A percentile compares a stretch with the other conserved stretches of the same genome.
Conservation (phyloP, 2,797 vertebrate genomes). For the Ceryle rudis region DNA sequence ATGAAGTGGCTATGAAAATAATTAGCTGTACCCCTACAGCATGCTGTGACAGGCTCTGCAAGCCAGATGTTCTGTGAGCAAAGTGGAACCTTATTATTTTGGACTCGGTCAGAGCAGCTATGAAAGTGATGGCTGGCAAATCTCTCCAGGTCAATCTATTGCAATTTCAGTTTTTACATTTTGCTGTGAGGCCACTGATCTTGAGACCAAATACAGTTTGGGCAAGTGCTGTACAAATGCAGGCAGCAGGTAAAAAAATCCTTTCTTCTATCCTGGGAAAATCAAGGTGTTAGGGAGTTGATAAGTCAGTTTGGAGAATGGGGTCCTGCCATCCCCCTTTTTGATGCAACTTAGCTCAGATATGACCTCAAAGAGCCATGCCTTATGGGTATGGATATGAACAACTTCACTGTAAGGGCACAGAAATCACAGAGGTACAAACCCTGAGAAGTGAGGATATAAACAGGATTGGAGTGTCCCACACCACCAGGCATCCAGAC, state of each 20-base stretch:
- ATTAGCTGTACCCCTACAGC: neutral
- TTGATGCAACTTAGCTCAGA: neutral
- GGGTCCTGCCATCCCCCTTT: neutral
- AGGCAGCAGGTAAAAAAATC: neutral
- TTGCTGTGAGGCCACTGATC: neutral
- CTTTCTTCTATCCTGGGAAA: neutral
- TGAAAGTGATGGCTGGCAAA: neutral
- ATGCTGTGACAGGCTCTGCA: neutral
- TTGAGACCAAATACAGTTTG: neutral
- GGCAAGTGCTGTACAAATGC: neutral
- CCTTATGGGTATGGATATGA: neutral
- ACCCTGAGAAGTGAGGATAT: neutral
- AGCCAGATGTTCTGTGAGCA: slow-evolving; percentile 1
- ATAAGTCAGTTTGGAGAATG: neutral
- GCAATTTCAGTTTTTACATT: neutral
- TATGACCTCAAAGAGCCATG: neutral
- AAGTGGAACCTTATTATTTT: neutral
- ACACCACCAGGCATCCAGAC: neutral
- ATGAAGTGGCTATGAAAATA: slow-evolving; percentile 5
- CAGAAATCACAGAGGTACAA: neutral
- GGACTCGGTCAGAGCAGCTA: neutral
- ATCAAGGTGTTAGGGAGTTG: neutral
- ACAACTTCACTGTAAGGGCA: neutral
- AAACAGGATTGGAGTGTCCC: neutral
- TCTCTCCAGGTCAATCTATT: neutral